Percentiles rank a stretch among this genome's conserved stretches.
These are phyloP conservation scores for Cettia cetti DNA, from an alignment of 2,113 vertebrate species.

Conservation along the genomic window DNA sequence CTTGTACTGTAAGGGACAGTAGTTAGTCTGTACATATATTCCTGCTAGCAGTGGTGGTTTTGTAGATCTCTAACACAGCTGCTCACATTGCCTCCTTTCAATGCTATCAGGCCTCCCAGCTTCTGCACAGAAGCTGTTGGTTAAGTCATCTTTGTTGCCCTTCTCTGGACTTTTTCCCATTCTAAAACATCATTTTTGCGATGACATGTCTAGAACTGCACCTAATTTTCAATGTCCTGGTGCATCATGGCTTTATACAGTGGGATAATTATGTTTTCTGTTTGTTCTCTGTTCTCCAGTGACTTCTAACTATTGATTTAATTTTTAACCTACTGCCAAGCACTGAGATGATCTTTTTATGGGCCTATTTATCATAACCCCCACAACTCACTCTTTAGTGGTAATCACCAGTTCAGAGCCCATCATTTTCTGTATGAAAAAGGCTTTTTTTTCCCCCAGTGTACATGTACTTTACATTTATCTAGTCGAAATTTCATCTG, in stretches of 20 bases:
- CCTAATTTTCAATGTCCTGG: not conserved
- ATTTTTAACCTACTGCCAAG: not conserved
- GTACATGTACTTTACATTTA: not conserved
- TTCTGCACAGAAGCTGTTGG: not conserved
- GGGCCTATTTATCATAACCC: not conserved
- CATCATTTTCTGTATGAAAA: not conserved
- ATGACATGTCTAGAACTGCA: not conserved
- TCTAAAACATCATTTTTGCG: not conserved
- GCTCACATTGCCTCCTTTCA: not conserved
- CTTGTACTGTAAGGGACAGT: not conserved
- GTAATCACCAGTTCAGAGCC: not conserved
- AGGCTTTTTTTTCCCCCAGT: not conserved
- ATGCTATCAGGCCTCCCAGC: not conserved
- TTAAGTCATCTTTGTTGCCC: not conserved
- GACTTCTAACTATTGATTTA: not conserved
- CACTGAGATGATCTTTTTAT: not conserved
- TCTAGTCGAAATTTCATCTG: not conserved
- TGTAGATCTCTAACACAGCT: not conserved
- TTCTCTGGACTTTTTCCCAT: not conserved
- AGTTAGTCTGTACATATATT: not conserved
- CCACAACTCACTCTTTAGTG: not conserved
- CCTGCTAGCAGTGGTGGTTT: not conserved
- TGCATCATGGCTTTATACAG: not conserved
- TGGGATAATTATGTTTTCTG: not conserved
- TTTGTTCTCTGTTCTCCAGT: not conserved